Conservation (phyloP, 1,140 invertebrate species). For the Camponotus floridanus region DNA sequence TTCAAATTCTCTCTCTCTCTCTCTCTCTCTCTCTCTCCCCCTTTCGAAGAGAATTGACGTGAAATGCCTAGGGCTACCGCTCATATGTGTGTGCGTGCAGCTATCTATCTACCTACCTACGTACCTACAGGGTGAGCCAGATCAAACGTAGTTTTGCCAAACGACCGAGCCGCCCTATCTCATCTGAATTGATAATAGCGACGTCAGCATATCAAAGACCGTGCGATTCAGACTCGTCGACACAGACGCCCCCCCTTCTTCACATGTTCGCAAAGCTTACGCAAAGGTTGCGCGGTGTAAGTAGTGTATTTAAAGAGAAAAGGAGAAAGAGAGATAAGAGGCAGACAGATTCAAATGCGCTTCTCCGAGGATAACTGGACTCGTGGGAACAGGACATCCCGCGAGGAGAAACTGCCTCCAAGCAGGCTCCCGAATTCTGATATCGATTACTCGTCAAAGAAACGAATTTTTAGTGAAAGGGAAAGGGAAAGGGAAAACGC, state of each 20-base stretch:
- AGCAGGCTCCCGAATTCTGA: slow-evolving; percentile 46
- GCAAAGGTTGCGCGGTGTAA: slow-evolving; percentile 68
- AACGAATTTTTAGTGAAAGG: slow-evolving; percentile 37
- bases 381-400: slow-evolving; percentile 79
- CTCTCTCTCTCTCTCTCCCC: slow-evolving; percentile 21
- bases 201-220: slow-evolving; percentile 85
- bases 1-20: slow-evolving; percentile 25
- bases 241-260: slow-evolving; percentile 49
- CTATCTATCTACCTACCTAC: slow-evolving; percentile 31
- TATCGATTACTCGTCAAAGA: slow-evolving; percentile 26
- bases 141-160: slow-evolving; percentile 85
- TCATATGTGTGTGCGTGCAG: slow-evolving; percentile 25
- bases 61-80: slow-evolving; percentile 71
- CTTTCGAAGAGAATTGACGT: slow-evolving; percentile 64
- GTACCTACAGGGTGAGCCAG: slow-evolving; percentile 75
- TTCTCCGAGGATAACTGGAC: slow-evolving; percentile 68
- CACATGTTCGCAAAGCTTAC: slow-evolving; percentile 57
- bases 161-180: slow-evolving; percentile 79
- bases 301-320: slow-evolving; percentile 70
- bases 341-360: slow-evolving; percentile 80
- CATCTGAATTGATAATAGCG: slow-evolving; percentile 86
- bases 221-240: slow-evolving; percentile 58
- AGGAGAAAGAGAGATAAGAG: slow-evolving; percentile 49
- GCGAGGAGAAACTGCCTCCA: slow-evolving; percentile 29
- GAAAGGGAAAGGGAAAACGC: neutral